Evolutionary conservation across 1,140 invertebrate species (phyloP).

Genomic region (Tetramorium simillimum): DNA sequence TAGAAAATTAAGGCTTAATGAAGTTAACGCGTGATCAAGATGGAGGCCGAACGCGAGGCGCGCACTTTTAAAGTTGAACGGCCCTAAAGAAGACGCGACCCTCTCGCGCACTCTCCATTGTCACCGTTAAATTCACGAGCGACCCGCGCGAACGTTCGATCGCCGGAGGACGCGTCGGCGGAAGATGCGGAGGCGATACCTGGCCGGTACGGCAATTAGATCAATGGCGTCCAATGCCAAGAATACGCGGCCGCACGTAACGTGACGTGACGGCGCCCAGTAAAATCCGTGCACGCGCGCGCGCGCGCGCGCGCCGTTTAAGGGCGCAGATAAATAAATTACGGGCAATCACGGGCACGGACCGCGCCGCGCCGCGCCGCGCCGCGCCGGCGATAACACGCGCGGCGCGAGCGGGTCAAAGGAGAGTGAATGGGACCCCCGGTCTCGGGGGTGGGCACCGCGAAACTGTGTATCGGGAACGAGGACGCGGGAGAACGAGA

Average conservation of each 20-base stretch:
- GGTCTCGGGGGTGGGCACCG: not conserved
- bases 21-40: not conserved
- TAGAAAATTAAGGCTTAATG: not conserved
- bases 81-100: not conserved
- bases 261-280: slow-evolving; percentile 61
- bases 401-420: not conserved
- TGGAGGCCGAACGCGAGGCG: not conserved
- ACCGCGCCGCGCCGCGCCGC: not conserved
- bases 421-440: slow-evolving; percentile 22
- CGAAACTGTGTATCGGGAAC: slow-evolving; percentile 40
- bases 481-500: not conserved
- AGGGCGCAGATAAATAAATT: slow-evolving; percentile 21
- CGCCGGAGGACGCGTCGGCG: not conserved
- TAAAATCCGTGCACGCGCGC: slow-evolving; percentile 56
- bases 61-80: slow-evolving; percentile 31
- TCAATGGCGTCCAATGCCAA: slow-evolving; percentile 36
- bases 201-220: slow-evolving; percentile 46
- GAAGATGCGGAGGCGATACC: slow-evolving; percentile 38
- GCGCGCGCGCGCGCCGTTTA: slow-evolving; percentile 21
- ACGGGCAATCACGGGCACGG: slow-evolving; percentile 27
- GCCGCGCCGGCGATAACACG: slow-evolving; percentile 27
- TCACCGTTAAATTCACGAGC: not conserved
- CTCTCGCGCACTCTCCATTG: not conserved
- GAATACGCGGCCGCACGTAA: slow-evolving; percentile 58
- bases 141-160: not conserved